Evolutionary conservation across 2,113 vertebrate species (phyloP).

Genomic region (Anseranas semipalmata): DNA sequence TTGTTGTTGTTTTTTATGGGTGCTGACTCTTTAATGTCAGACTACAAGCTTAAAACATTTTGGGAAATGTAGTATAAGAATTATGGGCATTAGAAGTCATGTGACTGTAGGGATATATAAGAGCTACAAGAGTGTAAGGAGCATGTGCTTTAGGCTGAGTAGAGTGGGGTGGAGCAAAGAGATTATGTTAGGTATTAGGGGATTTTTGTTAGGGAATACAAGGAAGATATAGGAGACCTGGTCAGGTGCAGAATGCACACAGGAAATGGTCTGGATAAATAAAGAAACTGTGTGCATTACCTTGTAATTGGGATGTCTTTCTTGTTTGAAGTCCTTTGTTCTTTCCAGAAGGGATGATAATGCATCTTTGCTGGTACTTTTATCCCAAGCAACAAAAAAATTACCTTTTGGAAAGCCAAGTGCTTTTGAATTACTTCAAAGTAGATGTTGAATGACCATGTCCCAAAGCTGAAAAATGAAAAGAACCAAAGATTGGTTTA

Average conservation of each 20-base stretch:
- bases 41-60: not conserved
- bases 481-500: not conserved
- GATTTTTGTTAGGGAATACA: not conserved
- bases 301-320: not conserved
- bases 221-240: not conserved
- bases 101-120: not conserved
- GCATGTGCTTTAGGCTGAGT: not conserved
- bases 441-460: not conserved
- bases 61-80: not conserved
- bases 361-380: not conserved
- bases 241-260: not conserved
- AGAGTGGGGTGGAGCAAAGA: not conserved
- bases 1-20: not conserved
- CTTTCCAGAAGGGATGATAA: not conserved
- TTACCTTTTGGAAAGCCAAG: not conserved
- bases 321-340: not conserved
- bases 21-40: not conserved
- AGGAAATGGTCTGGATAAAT: not conserved
- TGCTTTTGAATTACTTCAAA: not conserved
- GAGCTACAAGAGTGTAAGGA: accelerated
- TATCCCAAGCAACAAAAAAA: not conserved
- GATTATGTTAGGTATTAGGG: not conserved
- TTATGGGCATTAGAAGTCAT: not conserved
- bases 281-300: not conserved
- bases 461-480: not conserved